These are phyloP conservation scores for Tuta absoluta DNA, from an alignment of 2,888 invertebrate species.

Conservation along the genomic window DNA sequence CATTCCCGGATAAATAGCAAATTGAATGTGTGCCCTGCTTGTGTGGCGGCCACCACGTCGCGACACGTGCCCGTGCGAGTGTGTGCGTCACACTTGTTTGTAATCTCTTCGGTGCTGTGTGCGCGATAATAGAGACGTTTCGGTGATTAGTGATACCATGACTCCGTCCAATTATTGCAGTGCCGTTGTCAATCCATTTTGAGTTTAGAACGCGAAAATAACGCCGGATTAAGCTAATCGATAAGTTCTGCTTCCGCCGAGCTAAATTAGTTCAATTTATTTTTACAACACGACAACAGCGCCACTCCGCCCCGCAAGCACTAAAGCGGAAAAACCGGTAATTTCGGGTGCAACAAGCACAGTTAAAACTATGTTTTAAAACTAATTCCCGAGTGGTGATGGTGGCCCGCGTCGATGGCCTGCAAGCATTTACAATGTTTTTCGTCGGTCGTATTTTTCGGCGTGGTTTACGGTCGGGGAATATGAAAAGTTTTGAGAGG, in stretches of 20 bases:
- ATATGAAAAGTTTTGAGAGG: slow-evolving; percentile 80
- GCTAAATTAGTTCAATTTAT: slow-evolving; percentile 52
- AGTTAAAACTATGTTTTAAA: slow-evolving; percentile 75
- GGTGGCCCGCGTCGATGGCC: slow-evolving; percentile 67
- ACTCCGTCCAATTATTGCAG: slow-evolving; percentile 29
- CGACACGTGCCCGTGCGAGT: slow-evolving; percentile 33
- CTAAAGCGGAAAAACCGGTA: slow-evolving; percentile 56
- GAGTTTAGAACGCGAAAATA: slow-evolving; percentile 10
- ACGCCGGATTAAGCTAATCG: slow-evolving; percentile 39
- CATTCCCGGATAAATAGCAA: slow-evolving; percentile 81
- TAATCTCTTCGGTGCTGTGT: slow-evolving; percentile 29
- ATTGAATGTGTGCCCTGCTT: slow-evolving; percentile 74
- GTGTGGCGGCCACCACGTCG: slow-evolving; percentile 43
- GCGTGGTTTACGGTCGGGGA: slow-evolving; percentile 76
- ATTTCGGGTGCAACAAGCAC: slow-evolving; percentile 66
- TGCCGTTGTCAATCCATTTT: slow-evolving; percentile 17
- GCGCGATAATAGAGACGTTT: slow-evolving; percentile 31
- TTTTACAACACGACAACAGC: slow-evolving; percentile 45
- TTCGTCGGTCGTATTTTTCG: slow-evolving; percentile 79
- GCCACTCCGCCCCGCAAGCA: slow-evolving; percentile 43
- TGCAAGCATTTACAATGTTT: slow-evolving; percentile 79
- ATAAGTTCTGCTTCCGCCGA: slow-evolving; percentile 43
- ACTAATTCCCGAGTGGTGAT: slow-evolving; percentile 66
- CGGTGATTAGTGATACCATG: slow-evolving; percentile 28
- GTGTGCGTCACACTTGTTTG: slow-evolving; percentile 39